These are phyloP conservation scores for Oncorhynchus masou DNA, from an alignment of 2,113 vertebrate genomes.

Conservation along the genomic window DNA sequence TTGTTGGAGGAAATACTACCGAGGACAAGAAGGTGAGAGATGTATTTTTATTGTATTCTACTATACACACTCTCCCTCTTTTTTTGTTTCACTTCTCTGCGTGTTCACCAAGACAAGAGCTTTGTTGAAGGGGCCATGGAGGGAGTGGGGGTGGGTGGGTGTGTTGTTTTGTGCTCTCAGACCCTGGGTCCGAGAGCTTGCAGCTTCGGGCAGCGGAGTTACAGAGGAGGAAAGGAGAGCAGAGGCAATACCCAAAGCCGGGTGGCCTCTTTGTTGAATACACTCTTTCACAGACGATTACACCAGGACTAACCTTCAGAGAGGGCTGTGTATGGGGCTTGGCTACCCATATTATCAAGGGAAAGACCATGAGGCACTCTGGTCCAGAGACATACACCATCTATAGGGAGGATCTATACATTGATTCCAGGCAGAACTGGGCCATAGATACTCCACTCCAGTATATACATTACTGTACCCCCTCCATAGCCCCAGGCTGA, in stretches of 20 bases:
- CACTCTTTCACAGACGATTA: conserved; percentile 58
- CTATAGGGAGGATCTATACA: too few relatives aligned
- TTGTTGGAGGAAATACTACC: conserved; percentile 55
- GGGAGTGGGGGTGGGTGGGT: conserved; percentile 33
- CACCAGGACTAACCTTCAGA: conserved; percentile 41
- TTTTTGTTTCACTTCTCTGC: conserved; percentile 29
- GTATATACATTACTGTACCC: neutral
- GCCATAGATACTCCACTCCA: neutral
- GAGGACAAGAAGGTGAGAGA: conserved; percentile 68
- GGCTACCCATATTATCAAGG: conserved; percentile 7
- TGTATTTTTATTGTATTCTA: conserved; percentile 32
- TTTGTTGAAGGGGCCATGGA: conserved; percentile 47
- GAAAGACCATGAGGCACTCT: conserved; percentile 51
- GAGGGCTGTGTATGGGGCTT: conserved; percentile 9
- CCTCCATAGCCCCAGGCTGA: conserved; percentile 10
- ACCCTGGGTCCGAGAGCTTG: conserved; percentile 24
- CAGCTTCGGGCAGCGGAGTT: conserved; percentile 27
- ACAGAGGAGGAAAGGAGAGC: neutral
- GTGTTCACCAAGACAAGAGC: conserved; percentile 56
- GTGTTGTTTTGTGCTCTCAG: conserved; percentile 38
- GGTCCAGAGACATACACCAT: conserved; percentile 40
- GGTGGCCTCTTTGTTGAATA: conserved; percentile 37
- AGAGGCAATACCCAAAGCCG: conserved; percentile 2
- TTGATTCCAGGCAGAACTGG: too few relatives aligned
- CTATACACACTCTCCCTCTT: conserved; percentile 4